Conservation (phyloP, 92 coral and sea anemone genomes). For the Heteractis magnifica region DNA sequence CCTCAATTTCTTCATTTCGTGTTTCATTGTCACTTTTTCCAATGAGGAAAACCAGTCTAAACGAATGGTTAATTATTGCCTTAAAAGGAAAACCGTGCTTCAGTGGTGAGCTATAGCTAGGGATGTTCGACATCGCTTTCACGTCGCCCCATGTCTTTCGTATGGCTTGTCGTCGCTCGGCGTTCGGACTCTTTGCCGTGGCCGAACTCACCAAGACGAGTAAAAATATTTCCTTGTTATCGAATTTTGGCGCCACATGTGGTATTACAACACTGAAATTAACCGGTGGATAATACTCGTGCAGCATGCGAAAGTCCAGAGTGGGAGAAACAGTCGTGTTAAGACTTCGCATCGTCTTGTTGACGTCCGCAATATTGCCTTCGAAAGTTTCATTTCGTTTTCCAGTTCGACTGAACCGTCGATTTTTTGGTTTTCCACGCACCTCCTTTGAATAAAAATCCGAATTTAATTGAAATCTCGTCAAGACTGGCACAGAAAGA, state of each 20-base stretch:
- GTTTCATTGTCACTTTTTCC: conserved; percentile 35
- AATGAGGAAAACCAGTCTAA: conserved; percentile 43
- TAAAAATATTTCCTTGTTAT: conserved; percentile 22
- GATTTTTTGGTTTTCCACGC: neutral
- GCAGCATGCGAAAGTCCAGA: conserved; percentile 26
- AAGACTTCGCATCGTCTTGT: neutral
- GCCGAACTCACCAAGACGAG: conserved; percentile 52
- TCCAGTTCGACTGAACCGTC: neutral
- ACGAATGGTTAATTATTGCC: neutral
- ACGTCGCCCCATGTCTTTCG: conserved; percentile 55
- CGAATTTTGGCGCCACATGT: conserved; percentile 25
- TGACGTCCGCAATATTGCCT: neutral
- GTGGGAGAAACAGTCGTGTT: conserved; percentile 7
- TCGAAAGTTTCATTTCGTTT: neutral
- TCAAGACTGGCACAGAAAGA: neutral
- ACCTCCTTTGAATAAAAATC: neutral
- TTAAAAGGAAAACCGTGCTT: conserved; percentile 32
- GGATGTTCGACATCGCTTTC: neutral
- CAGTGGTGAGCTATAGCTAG: conserved; percentile 6
- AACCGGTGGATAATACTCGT: conserved; percentile 33
- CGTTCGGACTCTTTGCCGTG: conserved; percentile 7
- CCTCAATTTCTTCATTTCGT: conserved; percentile 27
- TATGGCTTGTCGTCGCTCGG: conserved; percentile 48
- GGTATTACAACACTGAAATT: conserved; percentile 35
- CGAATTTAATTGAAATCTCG: neutral